Percentiles rank a stretch among this genome's conserved stretches.
These are phyloP conservation scores for Synodontis membranacea DNA, from an alignment of 2,113 vertebrate species.

Conservation along the genomic window DNA sequence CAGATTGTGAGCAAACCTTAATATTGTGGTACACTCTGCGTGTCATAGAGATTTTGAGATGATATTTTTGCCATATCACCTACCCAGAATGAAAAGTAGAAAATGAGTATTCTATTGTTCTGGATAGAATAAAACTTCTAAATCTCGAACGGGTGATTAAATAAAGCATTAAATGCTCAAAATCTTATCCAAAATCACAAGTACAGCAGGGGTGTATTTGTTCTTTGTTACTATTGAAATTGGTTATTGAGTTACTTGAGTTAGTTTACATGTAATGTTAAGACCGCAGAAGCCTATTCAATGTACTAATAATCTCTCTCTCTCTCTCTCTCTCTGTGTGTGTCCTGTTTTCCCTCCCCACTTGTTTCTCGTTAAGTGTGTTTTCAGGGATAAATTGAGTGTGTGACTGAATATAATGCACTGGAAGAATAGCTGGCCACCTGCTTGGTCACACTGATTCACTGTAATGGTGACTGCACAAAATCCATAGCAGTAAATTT, in stretches of 20 bases:
- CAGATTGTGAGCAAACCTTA: neutral
- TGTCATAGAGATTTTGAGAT: neutral
- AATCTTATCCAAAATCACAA: neutral
- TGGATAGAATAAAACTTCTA: neutral
- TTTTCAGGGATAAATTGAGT: conserved; percentile 75
- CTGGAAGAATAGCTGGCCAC: conserved; percentile 64
- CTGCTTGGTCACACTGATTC: conserved; percentile 75
- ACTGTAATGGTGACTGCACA: conserved; percentile 69
- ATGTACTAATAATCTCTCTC: conserved; percentile 6
- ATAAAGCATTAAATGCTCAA: neutral
- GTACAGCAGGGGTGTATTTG: neutral
- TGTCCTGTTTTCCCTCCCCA: neutral
- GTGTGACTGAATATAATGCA: conserved; percentile 77
- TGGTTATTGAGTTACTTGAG: no score
- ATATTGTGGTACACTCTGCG: neutral
- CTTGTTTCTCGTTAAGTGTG: conserved; percentile 64
- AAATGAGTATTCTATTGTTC: no score
- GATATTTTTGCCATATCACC: neutral
- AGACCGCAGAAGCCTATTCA: conserved; percentile 14
- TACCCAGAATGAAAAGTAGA: neutral
- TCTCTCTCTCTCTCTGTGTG: conserved; percentile 48
- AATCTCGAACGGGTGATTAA: neutral
- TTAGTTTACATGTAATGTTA: conserved; percentile 33
- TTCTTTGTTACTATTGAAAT: neutral
- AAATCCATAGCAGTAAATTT: conserved; percentile 75